These are phyloP conservation scores for Caenorhabditis sp. DNA, from an alignment of 2,888 invertebrate genomes.

Conservation along the genomic window DNA sequence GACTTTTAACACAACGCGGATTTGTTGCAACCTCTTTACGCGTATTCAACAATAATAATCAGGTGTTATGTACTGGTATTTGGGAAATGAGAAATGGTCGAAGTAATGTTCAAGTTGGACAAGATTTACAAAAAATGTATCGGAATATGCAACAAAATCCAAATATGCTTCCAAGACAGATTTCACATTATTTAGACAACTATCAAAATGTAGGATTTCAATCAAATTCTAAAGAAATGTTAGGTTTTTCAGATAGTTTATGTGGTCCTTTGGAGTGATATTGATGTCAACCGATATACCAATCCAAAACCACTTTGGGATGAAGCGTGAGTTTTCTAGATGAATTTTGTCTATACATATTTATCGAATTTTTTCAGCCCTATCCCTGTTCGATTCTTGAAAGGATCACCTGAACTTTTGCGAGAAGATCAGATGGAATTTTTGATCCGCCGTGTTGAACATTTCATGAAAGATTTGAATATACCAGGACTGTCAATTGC, in stretches of 20 bases:
- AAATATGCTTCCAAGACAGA: conserved; percentile 60
- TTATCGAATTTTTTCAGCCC: too few relatives aligned
- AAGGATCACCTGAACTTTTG: conserved; percentile 58
- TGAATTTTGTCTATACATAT: too few relatives aligned
- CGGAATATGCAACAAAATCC: conserved; percentile 40
- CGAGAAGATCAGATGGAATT: conserved; percentile 62
- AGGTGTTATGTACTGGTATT: conserved; percentile 67
- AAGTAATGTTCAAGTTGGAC: conserved; percentile 61
- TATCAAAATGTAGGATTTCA: conserved; percentile 41
- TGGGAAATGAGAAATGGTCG: conserved; percentile 67
- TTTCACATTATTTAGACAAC: conserved; percentile 61
- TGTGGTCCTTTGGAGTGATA: conserved; percentile 69
- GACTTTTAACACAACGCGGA: conserved; percentile 49
- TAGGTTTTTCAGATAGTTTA: conserved; percentile 39
- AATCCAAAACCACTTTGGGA: conserved; percentile 66
- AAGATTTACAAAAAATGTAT: conserved; percentile 59
- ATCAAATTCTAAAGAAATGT: neutral
- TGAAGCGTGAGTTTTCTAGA: conserved; percentile 26
- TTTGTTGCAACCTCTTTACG: conserved; percentile 65
- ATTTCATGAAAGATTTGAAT: conserved; percentile 69
- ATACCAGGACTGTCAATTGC: conserved; percentile 70
- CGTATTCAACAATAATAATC: conserved; percentile 63
- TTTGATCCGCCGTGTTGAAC: conserved; percentile 62
- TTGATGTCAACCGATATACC: conserved; percentile 62
- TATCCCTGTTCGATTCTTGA: conserved; percentile 55